A percentile compares a stretch with the other conserved stretches of the same genome.
Evolutionary conservation across 2,888 invertebrate species (phyloP).

Genomic region (Netelia inedita): DNA sequence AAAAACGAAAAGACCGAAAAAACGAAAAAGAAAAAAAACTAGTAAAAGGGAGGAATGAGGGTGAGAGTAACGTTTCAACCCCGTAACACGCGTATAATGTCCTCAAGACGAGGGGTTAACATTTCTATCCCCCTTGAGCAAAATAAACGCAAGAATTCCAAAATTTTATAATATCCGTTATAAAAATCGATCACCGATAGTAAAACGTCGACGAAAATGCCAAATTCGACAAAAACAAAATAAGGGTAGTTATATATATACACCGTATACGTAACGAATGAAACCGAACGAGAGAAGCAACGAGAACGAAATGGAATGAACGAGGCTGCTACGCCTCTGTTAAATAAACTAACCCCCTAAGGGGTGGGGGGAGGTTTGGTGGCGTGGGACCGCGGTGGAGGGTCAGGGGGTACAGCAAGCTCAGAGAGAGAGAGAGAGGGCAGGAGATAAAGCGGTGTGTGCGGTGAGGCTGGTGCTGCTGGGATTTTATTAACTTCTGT

Average conservation of each 20-base stretch:
- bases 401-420: slow-evolving; percentile 62
- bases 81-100: not conserved
- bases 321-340: slow-evolving; percentile 82
- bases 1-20: slow-evolving; percentile 54
- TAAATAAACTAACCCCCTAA: slow-evolving; percentile 83
- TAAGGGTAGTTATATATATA: slow-evolving; percentile 11
- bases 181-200: no score
- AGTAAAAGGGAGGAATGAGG: slow-evolving; percentile 42
- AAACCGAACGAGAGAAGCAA: slow-evolving; percentile 49
- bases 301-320: slow-evolving; percentile 61
- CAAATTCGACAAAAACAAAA: not conserved
- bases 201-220: no score
- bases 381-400: slow-evolving; percentile 52
- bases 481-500: slow-evolving; percentile 85
- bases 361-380: slow-evolving; percentile 50
- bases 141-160: no score
- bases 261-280: slow-evolving; percentile 38
- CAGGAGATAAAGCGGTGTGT: slow-evolving; percentile 53
- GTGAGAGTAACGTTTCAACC: slow-evolving; percentile 10
- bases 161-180: no score
- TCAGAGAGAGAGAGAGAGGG: slow-evolving; percentile 61
- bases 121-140: no score
- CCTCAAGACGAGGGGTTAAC: no score
- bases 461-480: slow-evolving; percentile 77
- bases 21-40: slow-evolving; percentile 41